phyloP scores from a whole-genome alignment of 2,113 vertebrate genomes.

The Elephas maximus region DNA sequence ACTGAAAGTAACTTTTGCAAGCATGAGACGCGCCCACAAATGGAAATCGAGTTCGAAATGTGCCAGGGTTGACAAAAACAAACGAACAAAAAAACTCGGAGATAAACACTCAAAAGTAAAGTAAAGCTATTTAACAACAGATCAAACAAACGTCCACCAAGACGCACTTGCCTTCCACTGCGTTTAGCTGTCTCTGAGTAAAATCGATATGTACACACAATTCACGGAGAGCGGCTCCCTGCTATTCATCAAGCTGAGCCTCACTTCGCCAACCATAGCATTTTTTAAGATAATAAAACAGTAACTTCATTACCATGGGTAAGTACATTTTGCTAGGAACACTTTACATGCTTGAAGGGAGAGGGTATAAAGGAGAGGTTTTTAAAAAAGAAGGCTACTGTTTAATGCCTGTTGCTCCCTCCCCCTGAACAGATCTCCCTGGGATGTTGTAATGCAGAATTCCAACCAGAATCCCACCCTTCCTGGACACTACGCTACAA shows the following conservation, averaged over 20 bases:
- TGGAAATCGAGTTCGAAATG: neutral
- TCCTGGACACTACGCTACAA: neutral
- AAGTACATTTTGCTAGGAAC: neutral
- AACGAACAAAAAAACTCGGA: neutral
- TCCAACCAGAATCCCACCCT: neutral
- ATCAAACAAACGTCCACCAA: fast-evolving
- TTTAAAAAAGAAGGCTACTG: neutral
- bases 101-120: neutral
- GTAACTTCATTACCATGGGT: no score
- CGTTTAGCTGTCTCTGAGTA: fast-evolving
- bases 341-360: neutral
- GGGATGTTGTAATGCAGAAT: neutral
- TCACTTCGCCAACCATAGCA: fast-evolving
- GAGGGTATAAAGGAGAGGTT: neutral
- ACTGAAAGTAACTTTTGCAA: neutral
- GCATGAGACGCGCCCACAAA: neutral
- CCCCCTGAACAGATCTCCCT: fast-evolving
- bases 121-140: neutral
- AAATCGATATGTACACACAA: fast-evolving
- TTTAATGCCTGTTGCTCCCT: fast-evolving
- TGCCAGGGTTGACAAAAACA: neutral
- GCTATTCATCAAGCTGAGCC: neutral
- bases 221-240: no score
- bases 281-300: neutral
- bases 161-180: fast-evolving